Percentiles rank a stretch among this genome's conserved stretches.
phyloP scores from a whole-genome alignment of 2,113 vertebrate species.

The Aphelocoma coerulescens region DNA sequence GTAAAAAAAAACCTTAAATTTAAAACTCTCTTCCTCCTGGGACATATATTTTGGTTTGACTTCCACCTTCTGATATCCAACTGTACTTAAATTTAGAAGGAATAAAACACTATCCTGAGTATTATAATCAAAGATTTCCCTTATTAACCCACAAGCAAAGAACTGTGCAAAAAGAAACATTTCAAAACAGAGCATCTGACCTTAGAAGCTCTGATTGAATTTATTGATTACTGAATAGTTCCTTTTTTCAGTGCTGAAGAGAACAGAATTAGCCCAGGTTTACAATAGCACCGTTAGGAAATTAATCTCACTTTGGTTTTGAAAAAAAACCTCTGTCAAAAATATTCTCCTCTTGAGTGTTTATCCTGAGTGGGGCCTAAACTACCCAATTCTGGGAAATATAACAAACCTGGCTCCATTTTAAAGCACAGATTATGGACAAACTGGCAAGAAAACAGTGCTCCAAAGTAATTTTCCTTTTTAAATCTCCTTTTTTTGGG shows the following conservation, averaged over 20 bases:
- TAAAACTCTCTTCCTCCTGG: background rate
- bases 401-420: background rate
- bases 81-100: background rate
- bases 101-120: background rate
- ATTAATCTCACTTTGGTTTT: background rate
- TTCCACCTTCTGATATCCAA: background rate
- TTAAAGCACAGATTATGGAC: background rate
- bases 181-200: background rate
- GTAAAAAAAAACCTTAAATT: background rate
- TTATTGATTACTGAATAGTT: background rate
- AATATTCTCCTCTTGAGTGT: background rate
- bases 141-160: background rate
- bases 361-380: background rate
- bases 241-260: background rate
- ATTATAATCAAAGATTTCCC: background rate
- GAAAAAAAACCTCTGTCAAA: background rate
- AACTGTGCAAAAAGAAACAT: background rate
- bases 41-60: background rate
- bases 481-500: background rate
- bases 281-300: background rate
- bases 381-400: background rate
- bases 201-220: background rate
- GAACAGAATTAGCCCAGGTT: background rate
- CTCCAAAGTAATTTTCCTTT: background rate
- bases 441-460: background rate